phyloP scores from a whole-genome alignment of 2,888 invertebrate genomes.

The Electrophaes corylata region DNA sequence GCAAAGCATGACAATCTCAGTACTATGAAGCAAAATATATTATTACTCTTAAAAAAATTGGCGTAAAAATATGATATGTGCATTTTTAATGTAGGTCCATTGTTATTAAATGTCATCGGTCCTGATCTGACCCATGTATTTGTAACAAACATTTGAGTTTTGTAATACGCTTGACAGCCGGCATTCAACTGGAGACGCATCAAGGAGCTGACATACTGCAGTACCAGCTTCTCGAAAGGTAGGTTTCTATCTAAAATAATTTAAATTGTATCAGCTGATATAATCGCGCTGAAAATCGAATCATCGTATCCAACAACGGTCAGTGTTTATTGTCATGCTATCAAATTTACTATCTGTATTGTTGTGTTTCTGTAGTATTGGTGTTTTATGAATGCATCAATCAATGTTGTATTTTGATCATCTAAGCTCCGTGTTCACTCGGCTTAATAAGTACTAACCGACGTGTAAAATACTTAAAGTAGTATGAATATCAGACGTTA shows the following conservation, averaged over 20 bases:
- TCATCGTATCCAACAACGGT: neutral
- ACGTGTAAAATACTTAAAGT: too few species aligned
- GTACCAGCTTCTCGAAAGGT: constrained; percentile 29
- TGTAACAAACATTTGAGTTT: constrained; percentile 50
- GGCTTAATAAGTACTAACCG: neutral
- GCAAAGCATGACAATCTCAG: too few species aligned
- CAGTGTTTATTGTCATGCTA: neutral
- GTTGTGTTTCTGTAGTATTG: constrained; percentile 3
- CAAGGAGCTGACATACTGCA: constrained; percentile 4
- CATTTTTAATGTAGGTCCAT: neutral
- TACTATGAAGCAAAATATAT: neutral
- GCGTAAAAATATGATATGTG: neutral
- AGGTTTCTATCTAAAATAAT: constrained; percentile 21
- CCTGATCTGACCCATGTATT: neutral
- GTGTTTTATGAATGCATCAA: neutral
- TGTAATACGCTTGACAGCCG: constrained; percentile 59
- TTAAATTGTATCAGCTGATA: neutral
- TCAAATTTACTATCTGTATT: neutral
- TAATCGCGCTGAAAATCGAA: neutral
- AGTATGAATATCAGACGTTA: too few species aligned
- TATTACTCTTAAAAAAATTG: neutral
- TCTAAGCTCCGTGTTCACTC: constrained; percentile 2
- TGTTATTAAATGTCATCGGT: neutral
- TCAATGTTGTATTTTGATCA: constrained; percentile 1
- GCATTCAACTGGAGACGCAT: constrained; percentile 28